A percentile compares a stretch with the other conserved stretches of the same genome.
Conservation (phyloP, 2,113 vertebrate species). For the Aptenodytes patagonicus region DNA sequence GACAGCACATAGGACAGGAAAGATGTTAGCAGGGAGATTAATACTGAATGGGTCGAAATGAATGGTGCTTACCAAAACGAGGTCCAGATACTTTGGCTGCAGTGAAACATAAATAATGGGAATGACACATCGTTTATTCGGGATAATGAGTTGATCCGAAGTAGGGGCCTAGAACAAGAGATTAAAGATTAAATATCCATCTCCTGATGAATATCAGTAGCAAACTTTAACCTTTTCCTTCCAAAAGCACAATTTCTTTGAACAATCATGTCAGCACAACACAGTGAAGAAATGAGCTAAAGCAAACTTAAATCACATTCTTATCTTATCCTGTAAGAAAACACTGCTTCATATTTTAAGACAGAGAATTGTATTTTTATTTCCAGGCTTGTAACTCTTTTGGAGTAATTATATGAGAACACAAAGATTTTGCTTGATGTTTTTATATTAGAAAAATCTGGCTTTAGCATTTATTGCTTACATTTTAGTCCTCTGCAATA, state of each 20-base stretch:
- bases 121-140: conserved; percentile 87
- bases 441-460: conserved; percentile 27
- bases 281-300: conserved; percentile 41
- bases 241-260: conserved; percentile 76
- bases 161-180: conserved; percentile 84
- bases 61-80: conserved; percentile 83
- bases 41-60: conserved; percentile 85
- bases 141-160: conserved; percentile 90
- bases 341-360: conserved; percentile 18
- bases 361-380: background rate
- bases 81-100: conserved; percentile 85
- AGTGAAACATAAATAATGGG: conserved; percentile 89
- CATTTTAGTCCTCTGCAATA: conserved; percentile 30
- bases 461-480: conserved; percentile 31
- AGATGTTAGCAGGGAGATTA: conserved; percentile 89
- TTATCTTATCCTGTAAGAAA: conserved; percentile 31
- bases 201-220: conserved; percentile 87
- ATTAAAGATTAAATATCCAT: conserved; percentile 91
- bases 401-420: background rate
- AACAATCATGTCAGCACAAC: conserved; percentile 53
- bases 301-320: conserved; percentile 39
- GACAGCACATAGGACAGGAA: conserved; percentile 83
- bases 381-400: background rate
- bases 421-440: conserved; percentile 6
- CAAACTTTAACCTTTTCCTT: conserved; percentile 89